Percentiles rank a stretch among this genome's conserved stretches.
These are phyloP conservation scores for Prunella himalayana DNA, from an alignment of 2,113 vertebrate species.

Conservation along the genomic window DNA sequence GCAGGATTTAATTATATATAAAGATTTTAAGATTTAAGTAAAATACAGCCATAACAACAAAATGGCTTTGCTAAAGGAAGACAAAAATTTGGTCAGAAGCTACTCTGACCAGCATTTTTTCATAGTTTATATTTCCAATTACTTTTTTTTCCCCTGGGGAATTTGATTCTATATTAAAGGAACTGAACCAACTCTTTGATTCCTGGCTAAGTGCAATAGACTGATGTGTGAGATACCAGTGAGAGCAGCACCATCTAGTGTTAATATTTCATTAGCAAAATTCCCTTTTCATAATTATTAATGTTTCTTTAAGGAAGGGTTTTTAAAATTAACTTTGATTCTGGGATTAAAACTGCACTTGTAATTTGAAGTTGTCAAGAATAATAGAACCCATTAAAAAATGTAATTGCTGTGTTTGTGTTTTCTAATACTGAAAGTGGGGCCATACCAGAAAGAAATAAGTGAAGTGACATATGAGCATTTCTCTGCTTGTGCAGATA, in stretches of 20 bases:
- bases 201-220: neutral
- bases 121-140: neutral
- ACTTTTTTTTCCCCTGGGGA: neutral
- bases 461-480: neutral
- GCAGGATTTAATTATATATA: neutral
- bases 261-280: constrained; percentile 1
- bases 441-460: neutral
- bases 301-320: neutral
- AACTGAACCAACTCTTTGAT: neutral
- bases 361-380: neutral
- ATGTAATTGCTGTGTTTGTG: neutral
- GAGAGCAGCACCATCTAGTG: constrained; percentile 74
- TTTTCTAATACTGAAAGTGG: neutral
- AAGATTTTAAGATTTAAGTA: neutral
- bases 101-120: neutral
- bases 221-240: neutral
- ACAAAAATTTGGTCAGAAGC: neutral
- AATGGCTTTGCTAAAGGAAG: neutral
- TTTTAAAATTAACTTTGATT: neutral
- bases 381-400: neutral
- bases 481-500: neutral
- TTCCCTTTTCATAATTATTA: neutral
- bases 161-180: neutral
- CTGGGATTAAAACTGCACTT: neutral
- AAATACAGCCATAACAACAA: neutral